phyloP scores from a whole-genome alignment of 2,113 vertebrate genomes.

The Sphyrna mokarran region DNA sequence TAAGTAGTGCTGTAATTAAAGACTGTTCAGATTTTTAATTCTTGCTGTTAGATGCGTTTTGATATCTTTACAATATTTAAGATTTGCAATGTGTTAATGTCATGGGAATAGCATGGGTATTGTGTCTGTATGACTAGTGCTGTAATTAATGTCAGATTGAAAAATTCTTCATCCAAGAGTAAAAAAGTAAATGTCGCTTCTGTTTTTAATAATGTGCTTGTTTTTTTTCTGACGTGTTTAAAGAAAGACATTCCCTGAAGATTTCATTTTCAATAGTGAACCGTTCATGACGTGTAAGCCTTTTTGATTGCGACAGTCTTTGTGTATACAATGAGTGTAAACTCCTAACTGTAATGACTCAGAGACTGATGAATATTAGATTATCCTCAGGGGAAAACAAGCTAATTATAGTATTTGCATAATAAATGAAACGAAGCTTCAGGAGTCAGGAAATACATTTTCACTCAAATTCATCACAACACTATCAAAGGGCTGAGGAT shows the following conservation, averaged over 20 bases:
- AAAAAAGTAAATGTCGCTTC: neutral
- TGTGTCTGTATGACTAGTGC: neutral
- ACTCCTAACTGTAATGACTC: neutral
- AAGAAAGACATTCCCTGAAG: neutral
- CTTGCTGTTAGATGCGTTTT: too few species aligned
- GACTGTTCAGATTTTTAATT: too few species aligned
- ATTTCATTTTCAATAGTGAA: neutral
- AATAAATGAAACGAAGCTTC: neutral
- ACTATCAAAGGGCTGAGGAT: neutral
- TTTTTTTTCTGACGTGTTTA: neutral
- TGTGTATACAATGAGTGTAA: neutral
- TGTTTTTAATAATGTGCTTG: constrained; percentile 1
- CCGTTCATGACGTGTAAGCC: neutral
- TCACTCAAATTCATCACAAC: neutral
- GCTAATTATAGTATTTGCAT: neutral
- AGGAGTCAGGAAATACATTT: neutral
- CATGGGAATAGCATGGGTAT: too few species aligned
- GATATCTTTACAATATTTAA: too few species aligned
- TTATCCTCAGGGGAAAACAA: neutral
- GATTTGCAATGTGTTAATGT: too few species aligned
- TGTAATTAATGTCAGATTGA: neutral
- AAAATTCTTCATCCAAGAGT: neutral
- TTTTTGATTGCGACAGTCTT: neutral
- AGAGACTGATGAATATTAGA: neutral
- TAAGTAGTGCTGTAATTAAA: neutral